Evolutionary conservation across 2,113 vertebrate species (phyloP), one percentile per base, ranked within the genome.

Genomic region (Entelurus aequoreus): DNA sequence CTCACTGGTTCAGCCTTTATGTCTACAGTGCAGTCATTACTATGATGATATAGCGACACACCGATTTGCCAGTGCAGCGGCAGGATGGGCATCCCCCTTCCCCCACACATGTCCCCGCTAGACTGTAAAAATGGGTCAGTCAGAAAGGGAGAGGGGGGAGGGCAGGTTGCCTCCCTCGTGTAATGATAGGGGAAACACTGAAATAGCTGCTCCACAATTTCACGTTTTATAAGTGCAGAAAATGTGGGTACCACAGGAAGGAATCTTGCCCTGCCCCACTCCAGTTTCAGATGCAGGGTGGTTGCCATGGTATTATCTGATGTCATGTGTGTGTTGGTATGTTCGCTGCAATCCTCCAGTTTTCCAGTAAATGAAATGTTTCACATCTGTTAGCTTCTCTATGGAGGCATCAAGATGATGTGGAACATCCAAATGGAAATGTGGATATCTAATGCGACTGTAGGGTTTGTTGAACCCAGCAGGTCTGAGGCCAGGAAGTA

Each of bases 81-180:
- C 53, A 16, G 65, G 69, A 62, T 64, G 71, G 21, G n/a, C n/a
- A 36, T 11, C 19, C 28, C 52, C 37, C 56, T 28, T 37, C 44
- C 60, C 57, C 59, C 38, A 35, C 4, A n/a, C 74, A 76, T 73
- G 67, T 61, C 78, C 66, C 60, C 60, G 40, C 44, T 70, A 82
- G 77, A 80, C 28, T 11, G 21, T 50, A 59, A 83, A 90, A 89
- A 77, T 89, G 83, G 87, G 86, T 88, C 87, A 90, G 85, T 75
- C 65, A 74, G 72, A 61, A 56, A 59, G 67, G 44, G 65, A 14
- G 62, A 58, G 0, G n/a, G 60, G 9, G 44, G 56, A 7, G 21
- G 49, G 42, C 19, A 14, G 12, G 8, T 44, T 48, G 71, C 80
- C 42, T 46, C 42, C 9, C 42, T 12, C 1, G 6, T 46, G 12